Evolutionary conservation across 2,113 vertebrate species (phyloP), one percentile per base, ranked within the genome.

Genomic region (Choloepus hoffmanni): DNA sequence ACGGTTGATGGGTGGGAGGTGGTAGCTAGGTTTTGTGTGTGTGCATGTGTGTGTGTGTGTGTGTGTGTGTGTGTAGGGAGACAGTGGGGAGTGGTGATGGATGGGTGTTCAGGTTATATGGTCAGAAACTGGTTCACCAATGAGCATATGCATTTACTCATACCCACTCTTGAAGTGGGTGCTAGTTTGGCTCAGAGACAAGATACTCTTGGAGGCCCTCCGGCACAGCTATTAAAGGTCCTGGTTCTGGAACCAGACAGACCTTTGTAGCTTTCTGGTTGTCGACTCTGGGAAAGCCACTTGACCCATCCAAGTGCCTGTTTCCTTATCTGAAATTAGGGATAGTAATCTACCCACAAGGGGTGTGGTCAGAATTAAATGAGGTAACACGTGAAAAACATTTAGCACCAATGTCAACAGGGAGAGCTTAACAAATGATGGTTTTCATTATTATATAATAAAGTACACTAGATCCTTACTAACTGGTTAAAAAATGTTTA

Each of bases 311-410:
- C 76, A 45, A 81, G 40, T 24, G 11, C 28, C 73, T 92, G 55
- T 33, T 73, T 90, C 68, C 81, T 95, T 26, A 36, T 53, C 78
- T 85, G 86, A 85, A 88, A 88, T 88, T 53, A n/a, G 36, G 30
- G 48, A n/a, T 18, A 74, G 58, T 30, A 62, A 16, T 81, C 60
- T 3, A 24, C 24, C 11, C 1, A 19, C 23, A 72, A 81, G 16
- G 18, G 18, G 6, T 77, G 33, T 14, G 60, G 62, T 78, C 87
- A 87, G 82, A 92, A 48, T 72, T 53, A 63, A 85, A 94, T 26
- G 82, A 76, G 26, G 63, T 65, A 48, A 85, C 5, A 28, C 7
- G 55, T 5, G 78, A 18, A 43, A 88, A 85, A 58, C 78, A 48
- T 73, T 83, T 43, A 62, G 78, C 88, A 36, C 28, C 77, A 60